Percentiles rank a stretch among this genome's conserved stretches.
phyloP scores from a whole-genome alignment of 2,113 vertebrate genomes.

The Hydrolagus affinis region DNA sequence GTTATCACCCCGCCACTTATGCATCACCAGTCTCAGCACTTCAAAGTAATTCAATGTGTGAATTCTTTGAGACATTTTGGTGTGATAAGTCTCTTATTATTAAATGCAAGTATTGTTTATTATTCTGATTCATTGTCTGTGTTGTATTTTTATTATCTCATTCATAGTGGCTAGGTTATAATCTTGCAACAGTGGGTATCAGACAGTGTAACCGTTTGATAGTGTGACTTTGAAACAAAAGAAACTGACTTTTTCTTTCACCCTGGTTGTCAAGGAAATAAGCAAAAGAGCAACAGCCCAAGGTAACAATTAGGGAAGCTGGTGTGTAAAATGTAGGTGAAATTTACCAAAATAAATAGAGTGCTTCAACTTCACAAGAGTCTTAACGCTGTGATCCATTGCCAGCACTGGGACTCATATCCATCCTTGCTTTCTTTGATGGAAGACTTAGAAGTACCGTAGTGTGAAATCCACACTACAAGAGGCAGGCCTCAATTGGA shows the following conservation, averaged over 20 bases:
- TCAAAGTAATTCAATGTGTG: too few relatives aligned
- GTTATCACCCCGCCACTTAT: too few relatives aligned
- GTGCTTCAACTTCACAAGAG: constrained; percentile 31
- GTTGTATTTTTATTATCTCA: background rate
- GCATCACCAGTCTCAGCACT: too few relatives aligned
- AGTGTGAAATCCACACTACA: background rate
- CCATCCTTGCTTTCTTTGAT: constrained; percentile 14
- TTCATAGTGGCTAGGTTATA: background rate
- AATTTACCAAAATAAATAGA: constrained; percentile 34
- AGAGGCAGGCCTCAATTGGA: background rate
- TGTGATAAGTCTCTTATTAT: too few relatives aligned
- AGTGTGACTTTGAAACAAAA: background rate
- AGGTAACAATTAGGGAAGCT: constrained; percentile 27
- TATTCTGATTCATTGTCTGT: background rate
- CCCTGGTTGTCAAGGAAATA: constrained; percentile 33
- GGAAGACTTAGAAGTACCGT: background rate
- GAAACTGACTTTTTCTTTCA: background rate
- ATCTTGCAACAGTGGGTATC: background rate
- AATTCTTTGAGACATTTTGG: too few relatives aligned
- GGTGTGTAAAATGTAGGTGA: constrained; percentile 26
- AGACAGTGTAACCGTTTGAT: background rate
- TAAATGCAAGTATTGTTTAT: too few relatives aligned
- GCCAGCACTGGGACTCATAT: constrained; percentile 34
- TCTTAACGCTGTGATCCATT: constrained; percentile 32
- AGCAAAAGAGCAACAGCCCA: constrained; percentile 28